Conservation (phyloP, 92 coral and sea anemone genomes). For the Phenganax marumi region DNA sequence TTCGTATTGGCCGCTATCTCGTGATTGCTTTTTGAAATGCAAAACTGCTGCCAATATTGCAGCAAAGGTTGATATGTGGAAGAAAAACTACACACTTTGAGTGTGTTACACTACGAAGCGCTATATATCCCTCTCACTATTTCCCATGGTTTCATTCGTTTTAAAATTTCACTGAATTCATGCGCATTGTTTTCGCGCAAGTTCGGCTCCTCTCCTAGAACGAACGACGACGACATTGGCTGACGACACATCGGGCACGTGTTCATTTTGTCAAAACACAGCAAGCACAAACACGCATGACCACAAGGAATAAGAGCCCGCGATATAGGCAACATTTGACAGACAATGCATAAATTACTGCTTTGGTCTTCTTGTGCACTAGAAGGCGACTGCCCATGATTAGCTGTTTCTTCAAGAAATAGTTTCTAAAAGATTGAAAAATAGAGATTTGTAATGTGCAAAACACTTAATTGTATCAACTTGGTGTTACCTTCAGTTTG, state of each 20-base stretch:
- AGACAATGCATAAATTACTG: constrained; percentile 60
- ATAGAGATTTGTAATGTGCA: background rate
- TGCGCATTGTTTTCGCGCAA: constrained; percentile 49
- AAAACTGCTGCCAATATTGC: background rate
- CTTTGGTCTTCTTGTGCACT: constrained; percentile 17
- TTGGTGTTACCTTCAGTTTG: constrained; percentile 64
- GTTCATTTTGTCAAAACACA: constrained; percentile 67
- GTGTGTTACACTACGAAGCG: constrained; percentile 47
- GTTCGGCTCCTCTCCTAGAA: constrained; percentile 73
- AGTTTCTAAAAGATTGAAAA: constrained; percentile 5
- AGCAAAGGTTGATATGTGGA: background rate
- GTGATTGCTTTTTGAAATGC: background rate
- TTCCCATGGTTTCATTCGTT: constrained; percentile 67
- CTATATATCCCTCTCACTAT: constrained; percentile 66
- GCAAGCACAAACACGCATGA: constrained; percentile 89
- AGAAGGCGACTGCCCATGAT: constrained; percentile 38
- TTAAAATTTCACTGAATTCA: constrained; percentile 69
- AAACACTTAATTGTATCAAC: background rate
- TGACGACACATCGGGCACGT: constrained; percentile 91
- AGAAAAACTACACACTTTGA: background rate
- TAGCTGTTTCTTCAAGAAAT: constrained; percentile 13
- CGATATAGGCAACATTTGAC: constrained; percentile 74
- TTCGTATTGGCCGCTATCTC: background rate
- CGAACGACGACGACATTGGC: constrained; percentile 73
- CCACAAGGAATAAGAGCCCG: constrained; percentile 91